phyloP scores from a whole-genome alignment of 2,113 vertebrate species.

The Pseudorectes ferrugineus region DNA sequence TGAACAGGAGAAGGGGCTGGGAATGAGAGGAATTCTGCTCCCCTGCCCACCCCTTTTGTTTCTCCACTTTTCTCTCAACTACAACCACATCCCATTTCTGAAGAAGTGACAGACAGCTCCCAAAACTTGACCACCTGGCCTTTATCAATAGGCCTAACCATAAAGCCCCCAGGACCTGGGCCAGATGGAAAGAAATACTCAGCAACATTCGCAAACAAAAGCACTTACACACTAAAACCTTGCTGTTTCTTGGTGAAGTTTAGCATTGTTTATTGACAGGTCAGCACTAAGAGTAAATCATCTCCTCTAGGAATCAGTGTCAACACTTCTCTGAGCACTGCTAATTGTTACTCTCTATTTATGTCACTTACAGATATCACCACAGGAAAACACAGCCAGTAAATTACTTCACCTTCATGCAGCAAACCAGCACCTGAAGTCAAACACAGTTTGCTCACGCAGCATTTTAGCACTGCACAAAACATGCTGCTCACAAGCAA shows the following conservation, averaged over 20 bases:
- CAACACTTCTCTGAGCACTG: slow-evolving; percentile 3
- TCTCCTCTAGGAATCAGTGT: slow-evolving; percentile 17
- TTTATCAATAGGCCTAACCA: slow-evolving; percentile 69
- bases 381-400: background rate
- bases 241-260: background rate
- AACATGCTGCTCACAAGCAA: background rate
- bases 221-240: slow-evolving; percentile 1
- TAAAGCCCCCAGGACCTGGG: slow-evolving; percentile 67
- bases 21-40: slow-evolving; percentile 82
- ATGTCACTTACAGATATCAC: background rate
- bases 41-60: slow-evolving; percentile 73
- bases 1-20: slow-evolving; percentile 75
- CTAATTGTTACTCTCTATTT: slow-evolving; percentile 34
- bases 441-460: background rate
- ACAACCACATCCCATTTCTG: slow-evolving; percentile 48
- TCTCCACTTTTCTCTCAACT: slow-evolving; percentile 51
- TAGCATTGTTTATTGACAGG: slow-evolving; percentile 49
- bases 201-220: slow-evolving; percentile 58
- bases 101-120: slow-evolving; percentile 85
- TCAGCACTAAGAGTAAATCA: slow-evolving; percentile 2
- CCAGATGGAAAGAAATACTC: slow-evolving; percentile 84
- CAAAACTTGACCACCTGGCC: slow-evolving; percentile 86
- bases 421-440: background rate
- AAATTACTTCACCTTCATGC: background rate
- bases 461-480: background rate